Conservation (phyloP, 53 echinoderm and acorn worm genomes). For the Zoroaster sp. region DNA sequence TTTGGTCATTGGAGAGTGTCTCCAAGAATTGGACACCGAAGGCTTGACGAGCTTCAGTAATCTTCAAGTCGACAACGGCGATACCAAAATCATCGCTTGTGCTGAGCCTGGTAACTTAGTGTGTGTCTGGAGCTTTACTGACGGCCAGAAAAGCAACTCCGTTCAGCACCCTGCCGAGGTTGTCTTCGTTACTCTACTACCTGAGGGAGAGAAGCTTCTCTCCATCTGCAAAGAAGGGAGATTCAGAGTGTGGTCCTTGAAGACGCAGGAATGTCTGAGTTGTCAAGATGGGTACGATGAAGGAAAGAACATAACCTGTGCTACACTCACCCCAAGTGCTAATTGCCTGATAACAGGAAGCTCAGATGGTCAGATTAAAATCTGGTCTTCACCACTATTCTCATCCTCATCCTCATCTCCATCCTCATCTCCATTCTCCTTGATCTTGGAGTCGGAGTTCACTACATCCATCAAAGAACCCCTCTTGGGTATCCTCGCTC, state of each 20-base stretch:
- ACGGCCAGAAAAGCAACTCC: slow-evolving; percentile 9
- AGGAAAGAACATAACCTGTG: neutral
- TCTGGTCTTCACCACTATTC: slow-evolving; percentile 5
- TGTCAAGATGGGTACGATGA: slow-evolving; percentile 35
- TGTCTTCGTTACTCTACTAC: neutral
- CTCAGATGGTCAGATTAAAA: slow-evolving; percentile 53
- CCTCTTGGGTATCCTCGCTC: neutral
- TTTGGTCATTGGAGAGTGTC: slow-evolving; percentile 70
- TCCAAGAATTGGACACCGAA: slow-evolving; percentile 58
- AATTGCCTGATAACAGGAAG: slow-evolving; percentile 43
- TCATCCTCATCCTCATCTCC: too few relatives aligned
- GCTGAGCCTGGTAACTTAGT: slow-evolving; percentile 59
- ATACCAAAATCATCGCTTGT: slow-evolving; percentile 27
- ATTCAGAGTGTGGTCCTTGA: slow-evolving; percentile 67
- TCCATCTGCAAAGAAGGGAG: slow-evolving; percentile 64
- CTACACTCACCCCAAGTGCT: neutral
- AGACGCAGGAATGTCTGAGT: slow-evolving; percentile 54
- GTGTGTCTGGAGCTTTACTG: slow-evolving; percentile 57
- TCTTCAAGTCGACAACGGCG: slow-evolving; percentile 33
- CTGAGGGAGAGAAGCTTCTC: neutral
- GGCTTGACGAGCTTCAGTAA: slow-evolving; percentile 45
- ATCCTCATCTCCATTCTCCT: neutral
- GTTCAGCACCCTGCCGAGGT: slow-evolving; percentile 45
- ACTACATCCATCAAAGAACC: slow-evolving; percentile 13
- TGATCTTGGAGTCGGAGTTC: slow-evolving; percentile 10